Evolutionary conservation across 2,797 vertebrate species (phyloP).

Genomic region (Rhabdomys pumilio): DNA sequence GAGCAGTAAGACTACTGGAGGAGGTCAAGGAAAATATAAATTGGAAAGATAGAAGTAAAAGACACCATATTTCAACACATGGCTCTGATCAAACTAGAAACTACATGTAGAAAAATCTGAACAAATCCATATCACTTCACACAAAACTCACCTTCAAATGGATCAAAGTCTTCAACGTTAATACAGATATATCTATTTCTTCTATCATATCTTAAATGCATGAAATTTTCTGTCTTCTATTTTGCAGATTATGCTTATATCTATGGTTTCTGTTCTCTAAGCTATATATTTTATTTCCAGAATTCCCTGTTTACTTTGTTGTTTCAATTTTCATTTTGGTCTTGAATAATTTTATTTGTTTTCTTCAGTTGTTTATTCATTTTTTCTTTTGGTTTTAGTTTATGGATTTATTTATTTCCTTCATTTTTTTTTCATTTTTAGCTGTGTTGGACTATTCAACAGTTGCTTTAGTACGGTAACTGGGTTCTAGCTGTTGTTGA

Average conservation of each 20-base stretch:
- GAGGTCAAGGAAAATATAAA: background rate
- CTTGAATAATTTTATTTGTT: background rate
- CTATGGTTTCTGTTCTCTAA: background rate
- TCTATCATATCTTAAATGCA: background rate
- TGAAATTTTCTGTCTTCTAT: background rate
- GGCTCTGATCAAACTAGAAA: background rate
- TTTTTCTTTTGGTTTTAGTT: background rate
- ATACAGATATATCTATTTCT: background rate
- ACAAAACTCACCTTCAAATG: background rate
- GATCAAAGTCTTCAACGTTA: background rate
- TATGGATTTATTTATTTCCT: background rate
- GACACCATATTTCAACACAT: background rate
- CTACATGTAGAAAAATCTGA: background rate
- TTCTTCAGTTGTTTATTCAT: background rate
- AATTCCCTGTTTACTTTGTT: background rate
- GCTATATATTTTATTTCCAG: background rate
- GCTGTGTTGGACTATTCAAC: background rate
- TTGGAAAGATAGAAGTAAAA: background rate
- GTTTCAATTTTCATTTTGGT: background rate
- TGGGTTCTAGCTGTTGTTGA: background rate
- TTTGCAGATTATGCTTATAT: background rate
- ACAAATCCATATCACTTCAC: background rate
- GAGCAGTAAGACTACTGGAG: background rate
- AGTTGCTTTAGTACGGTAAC: background rate
- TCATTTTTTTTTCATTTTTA: background rate